Base-by-base conservation (phyloP, 2,888 invertebrate genomes). In the Campopleginae sp. region DNA sequence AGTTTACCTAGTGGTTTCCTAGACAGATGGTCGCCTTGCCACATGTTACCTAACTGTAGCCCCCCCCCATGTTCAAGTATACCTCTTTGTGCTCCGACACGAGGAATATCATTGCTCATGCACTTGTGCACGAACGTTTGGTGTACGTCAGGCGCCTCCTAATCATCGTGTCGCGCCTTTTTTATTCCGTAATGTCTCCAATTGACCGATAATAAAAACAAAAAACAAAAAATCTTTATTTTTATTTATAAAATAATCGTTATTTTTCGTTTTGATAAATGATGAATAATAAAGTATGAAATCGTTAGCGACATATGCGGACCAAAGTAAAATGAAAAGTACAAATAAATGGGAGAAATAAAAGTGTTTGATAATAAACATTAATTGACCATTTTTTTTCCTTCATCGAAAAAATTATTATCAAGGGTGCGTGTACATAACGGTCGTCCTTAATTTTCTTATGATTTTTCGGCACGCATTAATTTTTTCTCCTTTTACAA, bases 1-100 rank as follows among this genome's bases (percentile, higher is more conserved):
- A 77, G 42, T 51, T 42, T 58, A n/a, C 19, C 46, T 7, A 51
- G 80, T 85, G 63, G 80, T 82, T 86, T 85, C 82, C 85, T 85
- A 86, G 86, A 86, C 86, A 86, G 85, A 86, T 86, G 86, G 86
- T 85, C 76, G 75, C 77, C 77, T 77, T 77, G 79, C 85, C 85
- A 86, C 81, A 86, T 85, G 86, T 84, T 81, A 80, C 46, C 61
- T 78, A 54, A 83, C 83, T 83, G 83, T 83, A 79, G 82, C 65
- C 79, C 66, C 75, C 44, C 51, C 14, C 17, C 38, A 33, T 46
- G 58, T 70, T 82, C 31, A 61, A 82, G 63, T 58, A 54, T 58
- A 46, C 46, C 78, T 82, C 61, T 82, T 33, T 71, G 51, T 71
- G 33, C 51, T 71, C 10, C 19, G 46, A 31, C 46, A 70, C 70